Percentiles rank a stretch among this genome's conserved stretches.
phyloP scores from a whole-genome alignment of 2,797 vertebrate species.

The Melanitta fusca region DNA sequence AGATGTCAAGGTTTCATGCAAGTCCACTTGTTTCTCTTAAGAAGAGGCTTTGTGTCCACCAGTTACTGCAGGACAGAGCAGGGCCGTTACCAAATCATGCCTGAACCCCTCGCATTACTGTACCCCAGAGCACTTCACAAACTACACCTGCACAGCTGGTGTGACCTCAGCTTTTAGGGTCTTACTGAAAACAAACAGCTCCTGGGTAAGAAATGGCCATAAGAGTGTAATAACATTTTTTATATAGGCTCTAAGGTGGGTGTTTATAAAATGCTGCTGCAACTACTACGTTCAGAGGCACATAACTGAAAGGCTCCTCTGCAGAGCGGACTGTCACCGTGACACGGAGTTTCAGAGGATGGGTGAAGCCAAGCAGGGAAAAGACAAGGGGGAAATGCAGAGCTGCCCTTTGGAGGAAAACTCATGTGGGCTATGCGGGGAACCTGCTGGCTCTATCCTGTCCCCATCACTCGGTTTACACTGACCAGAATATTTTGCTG shows the following conservation, averaged over 20 bases:
- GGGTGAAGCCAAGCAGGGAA: not conserved
- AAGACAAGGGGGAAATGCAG: not conserved
- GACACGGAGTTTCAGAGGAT: not conserved
- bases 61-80: not conserved
- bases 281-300: not conserved
- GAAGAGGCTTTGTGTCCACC: not conserved
- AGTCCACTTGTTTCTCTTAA: not conserved
- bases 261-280: not conserved
- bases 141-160: not conserved
- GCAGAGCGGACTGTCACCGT: not conserved
- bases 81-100: not conserved
- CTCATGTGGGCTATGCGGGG: not conserved
- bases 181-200: not conserved
- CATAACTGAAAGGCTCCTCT: not conserved
- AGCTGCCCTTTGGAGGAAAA: not conserved
- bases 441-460: not conserved
- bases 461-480: not conserved
- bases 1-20: not conserved
- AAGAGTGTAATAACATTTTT: not conserved
- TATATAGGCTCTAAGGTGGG: not conserved
- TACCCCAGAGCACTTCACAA: not conserved
- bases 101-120: fast-evolving
- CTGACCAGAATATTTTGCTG: not conserved
- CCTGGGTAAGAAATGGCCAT: not conserved
- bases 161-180: not conserved